Conservation (phyloP, 1,140 invertebrate species). For the Argopecten irradians region DNA sequence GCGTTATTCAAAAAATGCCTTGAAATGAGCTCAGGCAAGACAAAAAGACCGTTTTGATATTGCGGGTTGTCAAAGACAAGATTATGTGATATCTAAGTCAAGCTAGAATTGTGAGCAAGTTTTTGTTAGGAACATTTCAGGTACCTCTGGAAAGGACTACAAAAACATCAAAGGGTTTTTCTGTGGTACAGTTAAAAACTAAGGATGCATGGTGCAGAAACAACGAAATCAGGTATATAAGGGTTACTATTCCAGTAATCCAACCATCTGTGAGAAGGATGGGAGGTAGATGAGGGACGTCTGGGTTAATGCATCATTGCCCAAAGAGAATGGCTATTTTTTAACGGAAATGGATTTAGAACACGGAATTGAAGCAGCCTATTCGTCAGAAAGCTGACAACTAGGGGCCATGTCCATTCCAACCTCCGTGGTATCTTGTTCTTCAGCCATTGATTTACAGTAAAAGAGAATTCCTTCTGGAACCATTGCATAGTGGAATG, state of each 20-base stretch:
- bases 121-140: background rate
- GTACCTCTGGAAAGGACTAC: background rate
- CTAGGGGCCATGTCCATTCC: background rate
- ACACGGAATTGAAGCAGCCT: background rate
- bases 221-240: background rate
- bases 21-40: background rate
- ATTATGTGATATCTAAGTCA: background rate
- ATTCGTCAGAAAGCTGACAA: background rate
- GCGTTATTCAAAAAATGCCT: background rate
- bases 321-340: background rate
- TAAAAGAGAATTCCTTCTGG: background rate
- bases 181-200: background rate
- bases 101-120: background rate
- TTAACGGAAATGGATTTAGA: background rate
- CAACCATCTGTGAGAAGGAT: background rate
- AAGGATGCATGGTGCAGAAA: background rate
- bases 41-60: too few species aligned
- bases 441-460: background rate
- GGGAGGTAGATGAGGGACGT: background rate
- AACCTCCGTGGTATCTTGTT: background rate
- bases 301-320: background rate
- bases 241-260: background rate
- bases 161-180: background rate
- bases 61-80: too few species aligned
- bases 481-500: background rate